These are phyloP conservation scores for Hyppa rectilinea DNA, from an alignment of 2,888 invertebrate genomes.

Conservation along the genomic window DNA sequence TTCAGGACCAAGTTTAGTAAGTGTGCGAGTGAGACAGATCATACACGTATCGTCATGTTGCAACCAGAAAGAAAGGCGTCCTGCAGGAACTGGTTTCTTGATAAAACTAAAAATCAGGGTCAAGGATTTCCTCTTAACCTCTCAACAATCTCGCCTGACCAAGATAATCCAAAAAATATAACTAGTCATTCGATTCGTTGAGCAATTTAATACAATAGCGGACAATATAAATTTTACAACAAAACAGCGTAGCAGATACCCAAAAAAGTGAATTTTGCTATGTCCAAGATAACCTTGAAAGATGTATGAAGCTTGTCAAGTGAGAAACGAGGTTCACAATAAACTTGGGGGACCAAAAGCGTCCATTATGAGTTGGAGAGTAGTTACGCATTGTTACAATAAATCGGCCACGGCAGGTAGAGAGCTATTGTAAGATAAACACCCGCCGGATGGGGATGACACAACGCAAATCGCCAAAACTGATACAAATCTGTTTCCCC, in stretches of 20 bases:
- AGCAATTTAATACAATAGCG: slow-evolving; percentile 15
- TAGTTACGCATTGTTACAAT: slow-evolving; percentile 71
- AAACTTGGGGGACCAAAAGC: slow-evolving; percentile 58
- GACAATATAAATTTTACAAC: slow-evolving; percentile 34
- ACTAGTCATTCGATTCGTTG: slow-evolving; percentile 8
- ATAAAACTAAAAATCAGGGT: slow-evolving; percentile 72
- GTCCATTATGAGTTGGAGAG: slow-evolving; percentile 67
- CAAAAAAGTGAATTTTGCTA: slow-evolving; percentile 33
- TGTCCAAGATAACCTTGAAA: slow-evolving; percentile 56
- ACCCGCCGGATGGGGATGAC: slow-evolving; percentile 69
- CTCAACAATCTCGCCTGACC: slow-evolving; percentile 31
- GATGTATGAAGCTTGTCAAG: slow-evolving; percentile 54
- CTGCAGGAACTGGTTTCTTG: slow-evolving; percentile 77
- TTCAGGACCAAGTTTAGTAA: slow-evolving; percentile 62
- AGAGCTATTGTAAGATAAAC: slow-evolving; percentile 73
- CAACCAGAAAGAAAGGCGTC: slow-evolving; percentile 76
- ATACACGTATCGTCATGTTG: slow-evolving; percentile 56
- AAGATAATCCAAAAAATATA: slow-evolving; percentile 1
- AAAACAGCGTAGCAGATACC: slow-evolving; percentile 25
- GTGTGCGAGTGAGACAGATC: slow-evolving; percentile 58
- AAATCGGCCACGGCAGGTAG: slow-evolving; percentile 78
- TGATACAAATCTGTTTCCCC: slow-evolving; percentile 71
- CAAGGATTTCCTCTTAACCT: slow-evolving; percentile 69
- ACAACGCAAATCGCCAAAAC: slow-evolving; percentile 73
- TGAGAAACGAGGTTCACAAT: slow-evolving; percentile 54